Conservation (phyloP, 2,797 vertebrate species). For the Spondyliosoma cantharus region DNA sequence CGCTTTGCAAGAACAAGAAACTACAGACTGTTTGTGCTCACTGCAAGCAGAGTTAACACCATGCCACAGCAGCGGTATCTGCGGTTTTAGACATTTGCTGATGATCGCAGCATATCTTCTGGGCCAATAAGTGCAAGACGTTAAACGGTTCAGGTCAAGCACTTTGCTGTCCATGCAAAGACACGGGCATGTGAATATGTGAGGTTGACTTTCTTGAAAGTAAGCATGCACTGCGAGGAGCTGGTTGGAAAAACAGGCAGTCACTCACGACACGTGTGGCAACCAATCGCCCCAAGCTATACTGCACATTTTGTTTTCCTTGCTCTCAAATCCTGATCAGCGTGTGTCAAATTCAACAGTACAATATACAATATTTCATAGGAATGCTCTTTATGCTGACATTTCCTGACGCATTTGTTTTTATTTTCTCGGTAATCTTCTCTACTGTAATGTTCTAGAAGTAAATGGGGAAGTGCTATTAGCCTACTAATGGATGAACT, state of each 20-base stretch:
- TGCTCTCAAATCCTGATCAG: slow-evolving; percentile 5
- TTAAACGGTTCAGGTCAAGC: not conserved
- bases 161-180: not conserved
- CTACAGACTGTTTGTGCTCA: not conserved
- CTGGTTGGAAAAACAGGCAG: not conserved
- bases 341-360: not conserved
- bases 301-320: not conserved
- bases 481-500: not conserved
- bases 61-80: not conserved
- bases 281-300: not conserved
- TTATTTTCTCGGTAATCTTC: not conserved
- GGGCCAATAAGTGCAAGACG: not conserved
- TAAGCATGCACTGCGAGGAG: not conserved
- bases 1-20: not conserved
- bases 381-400: too few species aligned
- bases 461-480: not conserved
- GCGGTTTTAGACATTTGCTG: slow-evolving; percentile 26
- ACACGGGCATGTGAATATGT: not conserved
- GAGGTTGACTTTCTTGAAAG: not conserved
- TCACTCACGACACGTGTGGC: not conserved
- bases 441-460: not conserved
- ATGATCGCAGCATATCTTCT: slow-evolving; percentile 3
- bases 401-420: not conserved
- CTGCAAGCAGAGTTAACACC: slow-evolving; percentile 29
- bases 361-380: not conserved